Conservation (phyloP, 2,113 vertebrate genomes). For the Plotosus lineatus region DNA sequence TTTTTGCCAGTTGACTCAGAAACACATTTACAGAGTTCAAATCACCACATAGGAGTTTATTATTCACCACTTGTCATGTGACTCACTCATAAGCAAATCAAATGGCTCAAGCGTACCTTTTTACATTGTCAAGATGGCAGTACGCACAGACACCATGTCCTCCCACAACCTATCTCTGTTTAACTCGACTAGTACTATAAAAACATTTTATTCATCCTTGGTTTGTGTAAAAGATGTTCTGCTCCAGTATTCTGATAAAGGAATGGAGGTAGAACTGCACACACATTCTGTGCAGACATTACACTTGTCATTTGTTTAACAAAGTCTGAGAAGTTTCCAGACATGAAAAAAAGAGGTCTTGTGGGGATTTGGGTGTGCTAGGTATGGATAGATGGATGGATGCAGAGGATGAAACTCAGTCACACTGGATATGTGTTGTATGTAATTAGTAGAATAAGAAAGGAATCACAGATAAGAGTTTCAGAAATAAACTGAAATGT, state of each 20-base stretch:
- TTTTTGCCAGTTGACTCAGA: background rate
- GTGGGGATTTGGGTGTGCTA: background rate
- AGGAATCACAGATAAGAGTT: background rate
- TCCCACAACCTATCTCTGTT: background rate
- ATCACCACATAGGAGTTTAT: background rate
- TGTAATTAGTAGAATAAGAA: background rate
- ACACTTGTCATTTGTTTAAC: background rate
- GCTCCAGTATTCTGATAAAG: background rate
- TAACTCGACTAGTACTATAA: background rate
- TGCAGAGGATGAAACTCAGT: background rate
- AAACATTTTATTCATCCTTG: background rate
- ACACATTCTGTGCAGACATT: background rate
- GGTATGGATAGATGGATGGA: constrained; percentile 3
- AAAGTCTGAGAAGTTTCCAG: background rate
- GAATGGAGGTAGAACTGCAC: too few species aligned
- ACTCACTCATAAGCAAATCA: constrained; percentile 15
- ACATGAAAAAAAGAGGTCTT: background rate
- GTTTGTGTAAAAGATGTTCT: background rate
- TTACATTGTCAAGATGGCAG: constrained; percentile 6
- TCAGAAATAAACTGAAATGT: background rate
- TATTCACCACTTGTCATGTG: constrained; percentile 11
- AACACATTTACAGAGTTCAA: background rate
- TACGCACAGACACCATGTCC: background rate
- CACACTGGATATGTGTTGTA: background rate
- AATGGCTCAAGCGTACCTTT: constrained; percentile 6